Percentiles rank a stretch among this genome's conserved stretches.
These are phyloP conservation scores for Ridgeia piscesae DNA, from an alignment of 1,140 invertebrate genomes.

Conservation along the genomic window DNA sequence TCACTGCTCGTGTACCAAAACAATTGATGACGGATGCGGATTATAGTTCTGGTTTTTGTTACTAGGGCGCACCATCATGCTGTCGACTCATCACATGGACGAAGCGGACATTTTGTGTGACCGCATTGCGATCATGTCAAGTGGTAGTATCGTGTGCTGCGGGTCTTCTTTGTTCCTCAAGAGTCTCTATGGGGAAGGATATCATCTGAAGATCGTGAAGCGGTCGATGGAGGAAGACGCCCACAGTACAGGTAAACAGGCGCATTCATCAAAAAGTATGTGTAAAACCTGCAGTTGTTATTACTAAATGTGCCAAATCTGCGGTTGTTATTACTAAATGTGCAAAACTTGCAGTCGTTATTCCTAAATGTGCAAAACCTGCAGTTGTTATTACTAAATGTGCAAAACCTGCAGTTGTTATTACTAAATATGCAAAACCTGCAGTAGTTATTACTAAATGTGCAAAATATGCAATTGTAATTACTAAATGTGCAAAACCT, in stretches of 20 bases:
- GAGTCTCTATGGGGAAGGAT: constrained; percentile 62
- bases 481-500: no score
- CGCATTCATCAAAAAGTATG: neutral
- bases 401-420: no score
- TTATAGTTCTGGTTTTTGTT: neutral
- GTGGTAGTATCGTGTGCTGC: constrained; percentile 62
- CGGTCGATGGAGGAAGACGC: constrained; percentile 35
- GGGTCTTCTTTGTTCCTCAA: constrained; percentile 67
- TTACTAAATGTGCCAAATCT: no score
- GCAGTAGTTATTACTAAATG: no score
- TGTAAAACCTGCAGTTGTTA: no score
- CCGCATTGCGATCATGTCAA: constrained; percentile 66
- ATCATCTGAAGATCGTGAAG: constrained; percentile 60
- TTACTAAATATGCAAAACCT: no score
- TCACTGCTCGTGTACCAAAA: neutral
- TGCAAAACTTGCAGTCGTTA: no score
- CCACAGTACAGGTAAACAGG: constrained; percentile 26
- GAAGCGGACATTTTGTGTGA: constrained; percentile 63
- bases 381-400: no score
- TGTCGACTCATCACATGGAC: constrained; percentile 62
- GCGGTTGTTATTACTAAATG: no score
- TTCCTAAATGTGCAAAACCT: no score
- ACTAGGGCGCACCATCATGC: constrained; percentile 57
- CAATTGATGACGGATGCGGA: neutral
- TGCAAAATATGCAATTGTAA: no score